Conservation (phyloP, 2,113 vertebrate genomes). For the Nothoprocta pentlandii region DNA sequence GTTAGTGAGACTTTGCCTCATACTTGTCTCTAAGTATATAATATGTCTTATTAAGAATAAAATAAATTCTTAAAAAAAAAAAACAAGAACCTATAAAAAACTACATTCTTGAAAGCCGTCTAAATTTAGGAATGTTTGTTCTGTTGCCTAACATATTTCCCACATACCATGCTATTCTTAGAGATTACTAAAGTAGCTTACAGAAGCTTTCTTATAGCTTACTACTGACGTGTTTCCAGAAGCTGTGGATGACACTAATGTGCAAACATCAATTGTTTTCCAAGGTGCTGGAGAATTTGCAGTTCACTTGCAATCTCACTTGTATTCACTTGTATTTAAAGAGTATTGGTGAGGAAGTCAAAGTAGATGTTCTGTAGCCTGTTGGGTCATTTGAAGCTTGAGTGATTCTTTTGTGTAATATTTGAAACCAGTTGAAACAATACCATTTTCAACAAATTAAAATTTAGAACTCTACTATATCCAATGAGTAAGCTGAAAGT, state of each 20-base stretch:
- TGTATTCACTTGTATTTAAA: conserved; percentile 1
- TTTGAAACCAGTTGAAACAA: neutral
- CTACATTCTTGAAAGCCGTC: neutral
- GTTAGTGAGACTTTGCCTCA: neutral
- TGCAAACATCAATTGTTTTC: neutral
- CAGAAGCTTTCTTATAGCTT: neutral
- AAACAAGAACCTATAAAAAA: neutral
- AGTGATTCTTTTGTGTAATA: neutral
- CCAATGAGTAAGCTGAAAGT: neutral
- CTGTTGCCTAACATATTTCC: neutral
- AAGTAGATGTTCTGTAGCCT: neutral
- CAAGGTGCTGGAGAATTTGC: neutral
- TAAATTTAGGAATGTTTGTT: neutral
- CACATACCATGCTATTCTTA: neutral
- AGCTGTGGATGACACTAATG: neutral
- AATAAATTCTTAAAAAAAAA: neutral
- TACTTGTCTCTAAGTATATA: neutral
- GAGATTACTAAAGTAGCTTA: neutral
- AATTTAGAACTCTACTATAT: neutral
- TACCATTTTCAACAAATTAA: neutral
- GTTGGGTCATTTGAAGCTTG: neutral
- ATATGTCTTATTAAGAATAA: neutral
- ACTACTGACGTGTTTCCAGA: neutral
- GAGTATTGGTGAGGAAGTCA: neutral
- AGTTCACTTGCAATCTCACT: neutral